Base-by-base conservation (phyloP, 2,797 vertebrate species). In the Oreortyx pictus region DNA sequence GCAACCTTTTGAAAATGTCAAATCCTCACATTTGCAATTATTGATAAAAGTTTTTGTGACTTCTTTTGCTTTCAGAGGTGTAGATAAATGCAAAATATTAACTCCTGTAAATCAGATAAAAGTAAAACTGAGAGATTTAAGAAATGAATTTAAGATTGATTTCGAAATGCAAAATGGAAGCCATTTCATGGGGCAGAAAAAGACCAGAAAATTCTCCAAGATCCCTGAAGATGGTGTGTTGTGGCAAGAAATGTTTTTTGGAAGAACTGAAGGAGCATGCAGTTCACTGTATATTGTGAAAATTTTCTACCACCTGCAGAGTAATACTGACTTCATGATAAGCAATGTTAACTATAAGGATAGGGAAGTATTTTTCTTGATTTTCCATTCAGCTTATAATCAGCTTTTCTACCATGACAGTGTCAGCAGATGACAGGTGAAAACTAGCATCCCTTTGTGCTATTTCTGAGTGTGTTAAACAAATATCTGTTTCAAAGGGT, bases 401-500 rank as follows among this genome's bases (percentile, higher is more conserved):
- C 7, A 11, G 7, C 23, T 88, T 78, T 60, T 79, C 46, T 66
- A 1, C 72, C 3, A 0, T 5, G 60, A 25, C 19, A 70, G 3
- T 67, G 47, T 39, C 86, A 91, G 60, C 27, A 64, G n/a, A 33
- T 60, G 50, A 52, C 52, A 61, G 80, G 4, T 64, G 43, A 86
- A 59, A 91, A 33, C 10, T 18, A 11, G 3, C 4, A 14, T 6
- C 12, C 10, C 7, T 59, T 86, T 44, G 9, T 66, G 9, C n/a
- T 83, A 6, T 56, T 84, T 64, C 37, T 37, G 31, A 60, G 31
- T 5, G 7, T 37, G 66, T 77, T 64, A 83, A 93, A 81, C 67
- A 35, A 22, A 47, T 2, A 52, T 23, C 11, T 24, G 7, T 20
- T 84, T 41, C 27, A 2, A 1, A 23, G 44, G 9, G 0, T 29